Conservation (phyloP, 2,888 invertebrate genomes). For the Netelia fuscicornis region DNA sequence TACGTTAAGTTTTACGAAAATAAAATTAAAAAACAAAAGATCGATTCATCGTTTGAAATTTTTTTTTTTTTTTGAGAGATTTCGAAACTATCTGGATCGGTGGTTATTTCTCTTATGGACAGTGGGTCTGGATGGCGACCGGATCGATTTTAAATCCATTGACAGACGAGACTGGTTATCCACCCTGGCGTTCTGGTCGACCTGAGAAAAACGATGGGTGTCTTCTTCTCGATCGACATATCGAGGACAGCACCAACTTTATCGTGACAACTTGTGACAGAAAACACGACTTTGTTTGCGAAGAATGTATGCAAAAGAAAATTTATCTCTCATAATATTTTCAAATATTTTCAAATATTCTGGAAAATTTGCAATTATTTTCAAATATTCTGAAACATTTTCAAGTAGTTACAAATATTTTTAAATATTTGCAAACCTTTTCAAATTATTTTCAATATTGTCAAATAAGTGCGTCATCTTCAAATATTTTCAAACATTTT, state of each 20-base stretch:
- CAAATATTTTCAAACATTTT: no score
- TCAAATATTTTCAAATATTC: not conserved
- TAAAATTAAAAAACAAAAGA: not conserved
- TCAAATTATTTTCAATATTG: no score
- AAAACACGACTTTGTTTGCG: constrained; percentile 86
- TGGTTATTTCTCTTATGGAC: constrained; percentile 84
- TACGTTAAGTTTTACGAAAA: not conserved
- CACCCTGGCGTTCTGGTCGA: constrained; percentile 73
- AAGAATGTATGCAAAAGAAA: constrained; percentile 76
- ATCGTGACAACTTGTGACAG: constrained; percentile 86
- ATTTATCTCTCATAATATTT: constrained; percentile 16
- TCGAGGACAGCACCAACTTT: constrained; percentile 84
- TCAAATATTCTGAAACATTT: not conserved
- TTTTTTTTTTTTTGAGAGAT: constrained; percentile 49
- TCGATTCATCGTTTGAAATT: not conserved
- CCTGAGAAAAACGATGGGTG: constrained; percentile 83
- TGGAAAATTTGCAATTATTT: not conserved
- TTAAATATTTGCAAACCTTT: no score
- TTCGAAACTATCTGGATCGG: constrained; percentile 87
- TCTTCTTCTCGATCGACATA: constrained; percentile 85
- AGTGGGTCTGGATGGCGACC: constrained; percentile 85
- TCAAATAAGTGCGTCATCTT: no score
- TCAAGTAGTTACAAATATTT: not conserved
- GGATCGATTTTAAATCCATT: constrained; percentile 85
- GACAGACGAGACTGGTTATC: constrained; percentile 74